Evolutionary conservation across 92 coral and sea anemone species (phyloP), one percentile per base, ranked within the genome.

Genomic region (Porites lobata): DNA sequence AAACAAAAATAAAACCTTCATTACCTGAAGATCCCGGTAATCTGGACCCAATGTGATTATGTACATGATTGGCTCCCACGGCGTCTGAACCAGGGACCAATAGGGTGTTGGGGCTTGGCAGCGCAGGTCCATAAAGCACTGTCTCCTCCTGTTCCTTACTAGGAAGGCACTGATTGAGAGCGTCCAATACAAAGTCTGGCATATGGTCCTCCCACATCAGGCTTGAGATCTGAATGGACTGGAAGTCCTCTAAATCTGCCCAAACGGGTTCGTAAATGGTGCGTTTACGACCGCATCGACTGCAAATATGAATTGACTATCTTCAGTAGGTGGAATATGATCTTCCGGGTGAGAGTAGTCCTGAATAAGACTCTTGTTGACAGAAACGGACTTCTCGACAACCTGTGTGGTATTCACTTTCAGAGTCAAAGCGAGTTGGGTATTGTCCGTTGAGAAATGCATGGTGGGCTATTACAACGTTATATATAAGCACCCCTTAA

Each of bases 191-290:
- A 75, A 92, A 97, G 81, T 97, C 99, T n/a, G 99, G 99, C 98
- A 95, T 94, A 76, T 97, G 99, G 77, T 97, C 99, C 73, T 91
- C 94, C 99, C 99, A 97, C 99, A 97, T 97, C 24, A 97, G 92
- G 65, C 96, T 94, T 22, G 99, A 97, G 69, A 97, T 97, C 68
- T 95, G 91, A 22, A 97, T 93, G 62, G 94, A 78, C 74, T 95
- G 95, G 89, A 95, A 97, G 78, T 97, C 99, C 29, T 92, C 93
- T 50, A 91, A 88, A 56, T 92, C 98, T 0, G 99, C 94, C 99
- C 98, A 97, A 7, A 95, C 98, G 18, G 98, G 98, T 69, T 97
- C 99, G 80, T 79, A 97, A 75, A 90, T 89, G 29, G 90, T 94
- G 32, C 91, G 77, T 32, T 93, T 95, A 29, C 85, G 93, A 50